phyloP scores from a whole-genome alignment of 2,113 vertebrate genomes.

The Nothobranchius furzeri region DNA sequence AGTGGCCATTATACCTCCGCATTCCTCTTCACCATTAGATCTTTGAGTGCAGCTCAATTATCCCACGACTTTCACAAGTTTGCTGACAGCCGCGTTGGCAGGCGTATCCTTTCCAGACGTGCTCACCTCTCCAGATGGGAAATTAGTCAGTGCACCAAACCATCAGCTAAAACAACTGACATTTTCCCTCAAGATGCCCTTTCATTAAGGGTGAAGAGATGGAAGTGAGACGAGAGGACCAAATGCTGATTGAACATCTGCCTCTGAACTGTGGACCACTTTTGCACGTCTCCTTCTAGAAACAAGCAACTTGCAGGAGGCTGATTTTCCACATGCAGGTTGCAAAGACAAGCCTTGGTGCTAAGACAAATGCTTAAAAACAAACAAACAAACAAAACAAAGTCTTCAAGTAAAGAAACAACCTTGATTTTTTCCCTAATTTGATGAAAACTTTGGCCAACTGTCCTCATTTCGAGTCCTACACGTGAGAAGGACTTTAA shows the following conservation, averaged over 20 bases:
- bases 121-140: constrained; percentile 65
- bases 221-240: constrained; percentile 39
- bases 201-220: constrained; percentile 58
- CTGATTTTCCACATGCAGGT: constrained; percentile 16
- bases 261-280: background rate
- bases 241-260: constrained; percentile 15
- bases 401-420: background rate
- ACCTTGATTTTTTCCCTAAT: background rate
- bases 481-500: constrained; percentile 17
- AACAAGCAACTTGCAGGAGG: background rate
- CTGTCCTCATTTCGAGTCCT: background rate
- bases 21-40: constrained; percentile 57
- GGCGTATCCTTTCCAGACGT: constrained; percentile 74
- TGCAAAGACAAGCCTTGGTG: background rate
- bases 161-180: constrained; percentile 64
- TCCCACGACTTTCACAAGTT: constrained; percentile 60
- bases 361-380: no score
- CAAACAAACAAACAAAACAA: no score
- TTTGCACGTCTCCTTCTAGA: constrained; percentile 2
- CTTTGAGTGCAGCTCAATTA: constrained; percentile 73
- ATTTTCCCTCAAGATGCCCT: constrained; percentile 61
- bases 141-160: constrained; percentile 67
- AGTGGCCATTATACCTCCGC: constrained; percentile 72
- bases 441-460: background rate
- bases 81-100: constrained; percentile 78